Evolutionary conservation across 2,888 invertebrate genomes (phyloP).

Genomic region (Amphipoea oculea): DNA sequence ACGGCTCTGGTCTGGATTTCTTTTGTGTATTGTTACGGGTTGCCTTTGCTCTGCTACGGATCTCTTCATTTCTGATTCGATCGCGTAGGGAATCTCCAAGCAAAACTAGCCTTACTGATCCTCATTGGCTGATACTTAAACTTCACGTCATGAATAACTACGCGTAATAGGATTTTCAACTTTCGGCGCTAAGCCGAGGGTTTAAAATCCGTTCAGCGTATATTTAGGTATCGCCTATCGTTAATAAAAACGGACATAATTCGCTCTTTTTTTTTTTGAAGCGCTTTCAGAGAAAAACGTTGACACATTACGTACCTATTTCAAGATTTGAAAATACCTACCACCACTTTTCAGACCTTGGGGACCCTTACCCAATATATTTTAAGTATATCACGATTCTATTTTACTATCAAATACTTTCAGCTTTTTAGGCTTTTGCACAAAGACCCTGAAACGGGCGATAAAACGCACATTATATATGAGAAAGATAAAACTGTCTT

Average conservation of each 20-base stretch:
- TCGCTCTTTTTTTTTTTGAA: background rate
- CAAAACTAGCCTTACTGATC: too few species aligned
- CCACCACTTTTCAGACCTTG: background rate
- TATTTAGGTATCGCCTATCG: too few species aligned
- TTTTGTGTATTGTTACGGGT: background rate
- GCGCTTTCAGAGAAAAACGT: too few species aligned
- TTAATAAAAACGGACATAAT: background rate
- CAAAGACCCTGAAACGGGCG: background rate
- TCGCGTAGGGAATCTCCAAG: background rate
- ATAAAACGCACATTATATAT: slow-evolving; percentile 11
- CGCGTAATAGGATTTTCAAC: too few species aligned
- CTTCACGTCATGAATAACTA: too few species aligned
- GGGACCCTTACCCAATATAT: background rate
- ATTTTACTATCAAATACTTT: slow-evolving; percentile 11
- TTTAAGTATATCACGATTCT: background rate
- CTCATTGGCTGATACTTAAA: too few species aligned
- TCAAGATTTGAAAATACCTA: background rate
- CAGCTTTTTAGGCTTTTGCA: background rate
- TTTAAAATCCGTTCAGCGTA: too few species aligned
- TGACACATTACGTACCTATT: too few species aligned
- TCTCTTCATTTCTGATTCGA: too few species aligned
- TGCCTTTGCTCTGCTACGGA: too few species aligned
- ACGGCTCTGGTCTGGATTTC: slow-evolving; percentile 1
- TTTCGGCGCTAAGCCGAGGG: too few species aligned
- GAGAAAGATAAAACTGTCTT: slow-evolving; percentile 16